Base-by-base conservation (phyloP, 2,888 invertebrate species). In the Drosophila tripunctata region DNA sequence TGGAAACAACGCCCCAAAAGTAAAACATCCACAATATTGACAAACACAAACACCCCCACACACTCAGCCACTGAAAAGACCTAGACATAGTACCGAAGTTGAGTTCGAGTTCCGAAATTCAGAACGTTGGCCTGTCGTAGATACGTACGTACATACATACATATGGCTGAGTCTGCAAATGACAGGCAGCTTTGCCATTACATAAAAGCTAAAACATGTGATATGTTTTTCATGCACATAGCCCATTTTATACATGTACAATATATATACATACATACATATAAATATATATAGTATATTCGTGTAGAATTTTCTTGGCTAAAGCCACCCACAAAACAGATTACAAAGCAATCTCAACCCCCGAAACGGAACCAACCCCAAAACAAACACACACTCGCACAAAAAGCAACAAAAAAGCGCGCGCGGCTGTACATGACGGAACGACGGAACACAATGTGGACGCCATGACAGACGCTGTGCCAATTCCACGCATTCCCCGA, bases 141-240 rank as follows among this genome's bases (percentile, higher is more conserved):
- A n/a, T n/a, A n/a, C n/a, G n/a, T n/a, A n/a, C n/a, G n/a, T n/a
- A n/a, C n/a, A 52, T 27, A 27, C 27, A 27, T 27, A 63, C 58
- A 58, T 55, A 67, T 47, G 54, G 58, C 64, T 63, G 62, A 69
- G 72, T 68, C 81, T 73, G 83, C 78, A 75, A 87, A 87, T 78
- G 73, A 78, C 71, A 76, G 78, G 80, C 74, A 81, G 81, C 83
- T 82, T 82, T 82, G 63, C 67, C 63, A 72, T 83, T 83, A 85
- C 67, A 83, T 78, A 85, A 83, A 82, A 85, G 73, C 83, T 68
- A 58, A 77, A 81, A 84, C 81, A 81, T 81, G 75, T 78, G 83
- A 75, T 83, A 75, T 74, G 68, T 64, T 64, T 58, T 62, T 60
- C 55, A 50, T 35, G 44, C 65, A 65, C 62, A 65, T 58, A 73